Base-by-base conservation (phyloP, 1,140 invertebrate species). In the Scaptomyza hsui region DNA sequence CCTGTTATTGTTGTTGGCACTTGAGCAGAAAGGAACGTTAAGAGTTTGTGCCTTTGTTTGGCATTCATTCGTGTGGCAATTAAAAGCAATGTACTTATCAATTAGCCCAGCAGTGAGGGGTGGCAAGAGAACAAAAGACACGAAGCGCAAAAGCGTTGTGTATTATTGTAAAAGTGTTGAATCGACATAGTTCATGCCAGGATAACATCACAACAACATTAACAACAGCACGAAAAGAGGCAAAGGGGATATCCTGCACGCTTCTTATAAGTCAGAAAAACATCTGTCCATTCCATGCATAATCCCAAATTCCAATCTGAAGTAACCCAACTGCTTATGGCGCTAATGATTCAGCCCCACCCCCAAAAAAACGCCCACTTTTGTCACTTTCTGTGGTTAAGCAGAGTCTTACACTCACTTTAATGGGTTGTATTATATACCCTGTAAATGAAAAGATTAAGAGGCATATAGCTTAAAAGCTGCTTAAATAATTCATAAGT, bases 21-120 rank as follows among this genome's bases (percentile, higher is more conserved):
- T 47, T 19, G 2, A 21, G 12, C 44, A 19, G 7, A 44, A 44
- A n/a, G n/a, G 9, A 32, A 1, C 29, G 29, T 10, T 12, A 37
- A 37, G 32, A n/a, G 32, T n/a, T 37, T 9, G 10, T 21, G 44
- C 44, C 18, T 15, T 26, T 47, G 21, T 47, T 24, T 6, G 2
- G 21, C 45, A 47, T 6, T 26, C 45, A 13, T 24, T 47, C 7
- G 18, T 2, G 18, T 2, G 44, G 18, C 15, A 42, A 42, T 42
- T 42, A 42, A 42, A 42, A 7, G 42, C 10, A 19, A 44, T 18
- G 15, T 12, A 47, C 21, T 47, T 47, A 47, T 47, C 45, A 26
- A 26, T 47, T 26, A 47, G 45, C 42, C 18, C 10, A 42, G 29
- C 29, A n/a, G n/a, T 24, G 24, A 24, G 4, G 24, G 6, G 24